Percentiles rank a stretch among this genome's conserved stretches.
Conservation (phyloP, 2,888 invertebrate species). For the Amblyjoppa fuscipennis region DNA sequence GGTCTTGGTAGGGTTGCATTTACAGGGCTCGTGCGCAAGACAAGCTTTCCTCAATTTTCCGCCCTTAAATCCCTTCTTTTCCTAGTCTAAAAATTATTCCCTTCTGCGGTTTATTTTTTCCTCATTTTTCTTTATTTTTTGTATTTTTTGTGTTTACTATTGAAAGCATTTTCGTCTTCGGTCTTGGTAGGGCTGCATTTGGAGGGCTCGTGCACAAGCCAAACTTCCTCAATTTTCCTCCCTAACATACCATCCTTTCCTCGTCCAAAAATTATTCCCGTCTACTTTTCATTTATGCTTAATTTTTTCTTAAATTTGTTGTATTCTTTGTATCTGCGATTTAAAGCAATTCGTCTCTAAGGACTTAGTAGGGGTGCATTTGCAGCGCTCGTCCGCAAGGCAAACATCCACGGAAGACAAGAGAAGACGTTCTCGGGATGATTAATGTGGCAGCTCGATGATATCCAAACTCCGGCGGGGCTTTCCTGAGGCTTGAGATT, state of each 20-base stretch:
- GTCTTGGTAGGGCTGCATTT: conserved; percentile 10
- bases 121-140: background rate
- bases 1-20: too few species aligned
- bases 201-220: conserved; percentile 20
- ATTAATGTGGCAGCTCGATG: conserved; percentile 74
- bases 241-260: too few species aligned
- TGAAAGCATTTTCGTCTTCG: background rate
- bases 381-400: conserved; percentile 26
- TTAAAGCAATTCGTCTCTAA: background rate
- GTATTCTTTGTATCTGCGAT: background rate
- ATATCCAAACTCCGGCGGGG: conserved; percentile 62
- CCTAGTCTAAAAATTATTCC: background rate
- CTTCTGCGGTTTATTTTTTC: background rate
- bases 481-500: conserved; percentile 28
- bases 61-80: background rate
- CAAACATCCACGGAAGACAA: conserved; percentile 39
- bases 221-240: background rate
- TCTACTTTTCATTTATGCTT: background rate
- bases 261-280: background rate
- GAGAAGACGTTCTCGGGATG: conserved; percentile 61
- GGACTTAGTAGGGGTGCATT: conserved; percentile 3
- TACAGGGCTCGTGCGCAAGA: too few species aligned
- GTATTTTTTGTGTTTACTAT: background rate
- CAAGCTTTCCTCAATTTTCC: too few species aligned
- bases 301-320: background rate